Conservation (phyloP, 2,113 vertebrate genomes). For the Oryzias celebensis region DNA sequence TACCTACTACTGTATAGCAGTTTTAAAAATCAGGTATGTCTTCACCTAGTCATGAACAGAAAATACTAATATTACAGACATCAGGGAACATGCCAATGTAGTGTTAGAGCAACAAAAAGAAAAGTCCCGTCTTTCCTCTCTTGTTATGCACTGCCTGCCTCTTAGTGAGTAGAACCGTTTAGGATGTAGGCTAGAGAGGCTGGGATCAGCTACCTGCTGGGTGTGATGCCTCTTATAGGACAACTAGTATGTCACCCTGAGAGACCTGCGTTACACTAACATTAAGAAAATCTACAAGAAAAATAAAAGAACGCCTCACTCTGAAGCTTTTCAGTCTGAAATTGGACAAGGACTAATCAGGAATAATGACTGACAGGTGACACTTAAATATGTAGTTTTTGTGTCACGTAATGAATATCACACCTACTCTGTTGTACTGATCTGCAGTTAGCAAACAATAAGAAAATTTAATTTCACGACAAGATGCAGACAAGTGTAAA, state of each 20-base stretch:
- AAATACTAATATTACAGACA: slow-evolving; percentile 79
- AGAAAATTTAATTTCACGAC: background rate
- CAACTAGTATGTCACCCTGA: slow-evolving; percentile 17
- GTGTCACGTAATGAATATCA: too few relatives aligned
- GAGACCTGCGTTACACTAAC: slow-evolving; percentile 6
- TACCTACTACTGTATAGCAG: slow-evolving; percentile 85
- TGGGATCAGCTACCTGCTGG: slow-evolving; percentile 71
- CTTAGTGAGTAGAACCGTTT: slow-evolving; percentile 81
- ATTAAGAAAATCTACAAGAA: slow-evolving; percentile 15
- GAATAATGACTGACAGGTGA: slow-evolving; percentile 3
- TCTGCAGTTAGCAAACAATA: background rate
- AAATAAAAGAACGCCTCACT: slow-evolving; percentile 11
- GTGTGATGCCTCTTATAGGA: slow-evolving; percentile 59
- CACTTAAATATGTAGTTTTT: background rate
- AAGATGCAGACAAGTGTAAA: slow-evolving; percentile 3
- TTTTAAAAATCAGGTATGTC: slow-evolving; percentile 86
- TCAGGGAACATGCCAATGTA: slow-evolving; percentile 89
- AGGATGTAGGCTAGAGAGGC: slow-evolving; percentile 80
- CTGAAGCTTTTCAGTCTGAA: slow-evolving; percentile 4
- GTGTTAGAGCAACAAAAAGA: slow-evolving; percentile 79
- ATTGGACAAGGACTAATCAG: slow-evolving; percentile 21
- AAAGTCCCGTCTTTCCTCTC: slow-evolving; percentile 80
- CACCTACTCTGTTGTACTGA: background rate
- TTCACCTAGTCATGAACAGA: slow-evolving; percentile 83
- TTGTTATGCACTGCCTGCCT: slow-evolving; percentile 88